Evolutionary conservation across 1,140 invertebrate genomes (phyloP), one percentile per base, ranked within the genome.

Genomic region (Eciton burchellii): DNA sequence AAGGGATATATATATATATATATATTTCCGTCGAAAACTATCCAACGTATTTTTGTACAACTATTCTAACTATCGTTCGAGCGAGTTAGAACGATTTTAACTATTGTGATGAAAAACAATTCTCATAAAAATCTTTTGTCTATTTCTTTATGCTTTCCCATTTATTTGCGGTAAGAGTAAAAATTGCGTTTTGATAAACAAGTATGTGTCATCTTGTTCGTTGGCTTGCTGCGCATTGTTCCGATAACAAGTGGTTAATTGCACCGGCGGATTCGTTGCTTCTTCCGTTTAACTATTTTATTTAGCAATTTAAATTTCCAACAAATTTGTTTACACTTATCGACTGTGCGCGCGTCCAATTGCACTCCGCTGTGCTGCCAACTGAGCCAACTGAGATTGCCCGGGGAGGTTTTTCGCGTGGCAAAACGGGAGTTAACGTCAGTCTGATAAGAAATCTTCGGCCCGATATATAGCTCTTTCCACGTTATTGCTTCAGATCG

Each of bases 401-500:
- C 6, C 52, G 52, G 3, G 52, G n/a, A n/a, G 19, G 52, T 5
- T 54, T n/a, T 52, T n/a, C 5, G 14, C 35, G 6, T 35, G 2
- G 6, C 35, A 35, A 35, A 35, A 35, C 35, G 35, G 6, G 35
- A 35, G 6, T 35, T 35, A 35, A 35, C 35, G 35, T 35, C 35
- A 35, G n/a, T n/a, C n/a, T n/a, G 35, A 35, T 35, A 35, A 35
- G 35, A 6, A 35, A 6, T 35, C 6, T 35, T 35, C 35, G 6
- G 6, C 6, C 35, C 35, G 35, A 35, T 3, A 35, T 3, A 35
- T 35, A 6, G 35, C 2, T 6, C 35, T 35, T 35, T 35, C 56
- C 21, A 47, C 84, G 68, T 87, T 88, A 88, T 86, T 85, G 84
- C 86, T 86, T 76, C 16, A 41, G 74, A 14, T 41, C 81, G 59